Evolutionary conservation across 2,888 invertebrate species (phyloP).

Genomic region (Ennomos fuscantarius): DNA sequence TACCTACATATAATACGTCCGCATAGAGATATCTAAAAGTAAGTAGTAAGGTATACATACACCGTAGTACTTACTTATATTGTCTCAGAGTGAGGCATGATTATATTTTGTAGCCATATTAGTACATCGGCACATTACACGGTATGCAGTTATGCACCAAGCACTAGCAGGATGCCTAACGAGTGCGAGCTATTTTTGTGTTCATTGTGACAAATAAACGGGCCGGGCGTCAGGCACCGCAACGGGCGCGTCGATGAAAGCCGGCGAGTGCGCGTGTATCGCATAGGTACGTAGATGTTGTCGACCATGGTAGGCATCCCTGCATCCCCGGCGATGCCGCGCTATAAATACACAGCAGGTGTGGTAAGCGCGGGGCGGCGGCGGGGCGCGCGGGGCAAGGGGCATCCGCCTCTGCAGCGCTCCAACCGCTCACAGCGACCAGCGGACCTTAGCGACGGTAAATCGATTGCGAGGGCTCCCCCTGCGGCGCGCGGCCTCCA

Average conservation of each 20-base stretch:
- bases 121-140: conserved; percentile 34
- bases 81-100: conserved; percentile 6
- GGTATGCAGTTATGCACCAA: conserved; percentile 41
- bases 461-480: conserved; percentile 86
- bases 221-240: conserved; percentile 64
- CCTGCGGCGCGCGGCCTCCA: conserved; percentile 82
- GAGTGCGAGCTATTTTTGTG: conserved; percentile 69
- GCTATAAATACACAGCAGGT: conserved; percentile 85
- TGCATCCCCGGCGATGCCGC: conserved; percentile 79
- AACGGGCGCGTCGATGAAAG: conserved; percentile 45
- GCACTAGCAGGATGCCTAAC: conserved; percentile 53
- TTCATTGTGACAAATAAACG: conserved; percentile 73
- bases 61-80: too few species aligned
- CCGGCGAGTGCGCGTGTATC: conserved; percentile 48
- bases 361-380: conserved; percentile 68
- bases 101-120: conserved; percentile 17
- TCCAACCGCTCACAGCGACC: conserved; percentile 82
- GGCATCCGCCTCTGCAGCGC: conserved; percentile 83
- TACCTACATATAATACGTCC: too few species aligned
- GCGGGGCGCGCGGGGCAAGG: conserved; percentile 66
- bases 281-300: conserved; percentile 62
- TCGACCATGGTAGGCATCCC: conserved; percentile 74
- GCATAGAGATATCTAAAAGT: too few species aligned
- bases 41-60: too few species aligned
- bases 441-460: conserved; percentile 85